These are phyloP conservation scores for Phoenicopterus ruber DNA, from an alignment of 2,113 vertebrate genomes.

Conservation along the genomic window DNA sequence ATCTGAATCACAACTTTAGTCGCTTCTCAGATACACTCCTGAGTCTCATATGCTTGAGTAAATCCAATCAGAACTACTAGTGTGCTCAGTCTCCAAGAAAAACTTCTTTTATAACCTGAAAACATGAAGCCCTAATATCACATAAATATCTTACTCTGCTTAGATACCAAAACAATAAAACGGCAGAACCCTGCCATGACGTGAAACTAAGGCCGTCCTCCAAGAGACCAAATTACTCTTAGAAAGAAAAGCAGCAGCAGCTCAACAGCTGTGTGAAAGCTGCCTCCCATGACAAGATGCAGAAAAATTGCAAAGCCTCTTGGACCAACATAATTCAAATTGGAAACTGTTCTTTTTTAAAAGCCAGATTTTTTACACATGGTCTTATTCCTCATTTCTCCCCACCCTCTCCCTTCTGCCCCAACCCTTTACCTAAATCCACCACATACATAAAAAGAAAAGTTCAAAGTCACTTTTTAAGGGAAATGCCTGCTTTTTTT, in stretches of 20 bases:
- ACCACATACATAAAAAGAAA: neutral
- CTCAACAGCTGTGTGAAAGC: constrained; percentile 63
- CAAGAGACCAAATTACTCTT: constrained; percentile 36
- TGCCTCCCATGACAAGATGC: constrained; percentile 72
- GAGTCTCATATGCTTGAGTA: neutral
- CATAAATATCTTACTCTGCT: constrained; percentile 17
- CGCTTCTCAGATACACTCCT: neutral
- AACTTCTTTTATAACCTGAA: constrained; percentile 55
- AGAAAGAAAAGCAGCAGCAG: constrained; percentile 63
- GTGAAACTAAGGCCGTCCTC: neutral
- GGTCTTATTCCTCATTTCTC: constrained; percentile 17
- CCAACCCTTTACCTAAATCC: neutral
- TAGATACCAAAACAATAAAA: constrained; percentile 21
- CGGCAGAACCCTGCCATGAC: neutral
- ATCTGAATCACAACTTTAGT: neutral
- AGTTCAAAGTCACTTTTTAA: neutral
- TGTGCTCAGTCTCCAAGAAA: constrained; percentile 28
- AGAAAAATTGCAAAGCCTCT: constrained; percentile 70
- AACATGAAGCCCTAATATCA: constrained; percentile 42
- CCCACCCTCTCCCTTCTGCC: neutral
- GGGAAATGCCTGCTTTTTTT: neutral
- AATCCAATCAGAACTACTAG: constrained; percentile 26
- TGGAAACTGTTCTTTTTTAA: constrained; percentile 45
- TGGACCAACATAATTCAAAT: constrained; percentile 63
- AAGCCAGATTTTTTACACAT: constrained; percentile 61